Percentiles rank a stretch among this genome's conserved stretches.
Evolutionary conservation across 1,140 invertebrate genomes (phyloP).

Genomic region (Dryas iulia): DNA sequence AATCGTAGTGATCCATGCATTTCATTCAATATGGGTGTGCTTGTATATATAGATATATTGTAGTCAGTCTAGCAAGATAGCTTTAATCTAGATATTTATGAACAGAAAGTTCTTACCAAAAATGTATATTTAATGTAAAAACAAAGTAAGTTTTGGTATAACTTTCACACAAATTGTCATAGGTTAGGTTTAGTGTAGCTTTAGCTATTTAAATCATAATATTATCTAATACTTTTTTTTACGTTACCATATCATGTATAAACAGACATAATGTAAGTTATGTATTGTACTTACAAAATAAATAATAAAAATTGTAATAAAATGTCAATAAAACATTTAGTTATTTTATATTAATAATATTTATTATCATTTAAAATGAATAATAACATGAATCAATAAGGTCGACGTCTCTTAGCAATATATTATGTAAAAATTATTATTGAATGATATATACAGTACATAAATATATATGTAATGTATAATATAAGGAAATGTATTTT

Average conservation of each 20-base stretch:
- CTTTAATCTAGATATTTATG: conserved; percentile 69
- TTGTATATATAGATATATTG: conserved; percentile 57
- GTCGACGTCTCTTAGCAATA: not conserved
- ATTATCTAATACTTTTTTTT: conserved; percentile 57
- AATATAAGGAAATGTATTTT: too few species aligned
- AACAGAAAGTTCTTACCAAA: conserved; percentile 74
- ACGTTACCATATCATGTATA: conserved; percentile 72
- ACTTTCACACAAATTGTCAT: conserved; percentile 72
- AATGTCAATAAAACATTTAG: conserved; percentile 30
- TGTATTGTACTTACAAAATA: conserved; percentile 61
- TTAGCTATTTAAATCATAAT: conserved; percentile 67
- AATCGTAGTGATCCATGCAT: conserved; percentile 28
- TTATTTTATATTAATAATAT: not conserved
- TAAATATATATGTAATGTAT: too few species aligned
- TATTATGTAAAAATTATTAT: not conserved
- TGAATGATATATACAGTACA: too few species aligned
- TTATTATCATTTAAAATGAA: not conserved
- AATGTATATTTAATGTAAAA: conserved; percentile 59
- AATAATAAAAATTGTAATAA: conserved; percentile 70
- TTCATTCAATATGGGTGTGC: conserved; percentile 25
- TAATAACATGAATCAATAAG: not conserved
- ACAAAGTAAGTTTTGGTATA: conserved; percentile 66
- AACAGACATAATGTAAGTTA: conserved; percentile 56
- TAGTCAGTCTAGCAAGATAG: conserved; percentile 74
- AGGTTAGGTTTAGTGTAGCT: conserved; percentile 56